These are phyloP conservation scores for Molossus molossus DNA, from an alignment of 2,797 vertebrate genomes.

Conservation along the genomic window DNA sequence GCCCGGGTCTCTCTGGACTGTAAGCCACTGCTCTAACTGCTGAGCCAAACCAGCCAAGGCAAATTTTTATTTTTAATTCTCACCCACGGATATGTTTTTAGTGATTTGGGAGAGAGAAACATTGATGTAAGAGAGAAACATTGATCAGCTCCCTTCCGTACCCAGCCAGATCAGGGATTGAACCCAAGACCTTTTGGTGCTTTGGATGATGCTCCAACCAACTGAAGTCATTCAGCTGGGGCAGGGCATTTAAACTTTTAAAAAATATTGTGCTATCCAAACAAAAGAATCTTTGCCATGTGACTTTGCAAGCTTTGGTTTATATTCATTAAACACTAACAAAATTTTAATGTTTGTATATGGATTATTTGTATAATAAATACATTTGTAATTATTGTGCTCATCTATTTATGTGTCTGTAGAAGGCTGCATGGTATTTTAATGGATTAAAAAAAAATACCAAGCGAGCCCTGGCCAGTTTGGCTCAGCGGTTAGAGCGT, in stretches of 20 bases:
- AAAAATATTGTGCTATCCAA: neutral
- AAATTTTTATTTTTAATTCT: no score
- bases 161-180: neutral
- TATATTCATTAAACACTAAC: conserved; percentile 36
- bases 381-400: neutral
- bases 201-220: neutral
- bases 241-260: neutral
- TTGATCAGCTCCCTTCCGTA: neutral
- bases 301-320: conserved; percentile 10
- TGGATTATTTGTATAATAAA: conserved; percentile 23
- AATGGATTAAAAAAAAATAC: neutral
- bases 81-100: no score
- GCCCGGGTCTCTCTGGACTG: no score
- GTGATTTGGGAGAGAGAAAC: no score
- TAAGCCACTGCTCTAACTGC: no score
- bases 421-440: neutral
- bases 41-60: no score
- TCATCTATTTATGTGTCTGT: neutral
- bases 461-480: no score
- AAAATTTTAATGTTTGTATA: neutral
- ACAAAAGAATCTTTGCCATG: conserved; percentile 4
- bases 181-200: neutral
- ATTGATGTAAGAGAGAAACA: neutral
- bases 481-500: no score
- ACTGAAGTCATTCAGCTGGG: neutral